Percentiles rank a stretch among this genome's conserved stretches.
Conservation (phyloP, 2,797 vertebrate genomes). For the Tadarida brasiliensis region DNA sequence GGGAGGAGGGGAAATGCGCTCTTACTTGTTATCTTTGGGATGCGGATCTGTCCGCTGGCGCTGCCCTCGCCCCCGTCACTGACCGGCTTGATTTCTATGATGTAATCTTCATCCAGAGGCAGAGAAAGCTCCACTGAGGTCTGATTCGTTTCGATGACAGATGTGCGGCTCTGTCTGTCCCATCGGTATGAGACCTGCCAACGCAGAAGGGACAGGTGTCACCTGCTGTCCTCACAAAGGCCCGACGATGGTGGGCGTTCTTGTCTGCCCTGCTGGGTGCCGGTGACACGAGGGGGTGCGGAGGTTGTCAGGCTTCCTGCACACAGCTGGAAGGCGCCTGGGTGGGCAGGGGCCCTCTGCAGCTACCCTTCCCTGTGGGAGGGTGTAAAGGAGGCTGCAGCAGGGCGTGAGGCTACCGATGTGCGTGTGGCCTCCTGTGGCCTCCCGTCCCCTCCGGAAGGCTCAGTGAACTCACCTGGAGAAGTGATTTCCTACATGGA, state of each 20-base stretch:
- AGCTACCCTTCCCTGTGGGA: neutral
- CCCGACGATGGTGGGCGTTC: fast-evolving
- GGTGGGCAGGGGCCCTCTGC: fast-evolving
- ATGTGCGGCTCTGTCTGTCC: constrained; percentile 93
- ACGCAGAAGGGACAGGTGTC: neutral
- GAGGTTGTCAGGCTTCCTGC: neutral
- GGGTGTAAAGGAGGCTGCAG: neutral
- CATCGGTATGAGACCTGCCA: constrained; percentile 95
- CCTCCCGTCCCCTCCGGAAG: neutral
- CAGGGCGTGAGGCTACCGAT: neutral
- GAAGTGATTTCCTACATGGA: neutral
- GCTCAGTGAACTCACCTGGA: neutral
- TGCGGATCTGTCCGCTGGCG: constrained; percentile 97
- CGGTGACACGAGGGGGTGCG: neutral
- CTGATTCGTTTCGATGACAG: constrained; percentile 96
- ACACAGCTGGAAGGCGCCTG: neutral
- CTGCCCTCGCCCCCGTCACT: constrained; percentile 98
- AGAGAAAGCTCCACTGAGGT: constrained; percentile 97
- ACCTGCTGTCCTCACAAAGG: neutral
- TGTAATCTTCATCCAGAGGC: constrained; percentile 96
- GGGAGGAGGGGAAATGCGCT: neutral
- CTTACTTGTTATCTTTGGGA: constrained; percentile 93
- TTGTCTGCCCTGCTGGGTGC: neutral
- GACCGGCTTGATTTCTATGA: constrained; percentile 96
- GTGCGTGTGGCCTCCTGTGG: neutral